phyloP scores from a whole-genome alignment of 2,113 vertebrate species.

The Upupa epops region DNA sequence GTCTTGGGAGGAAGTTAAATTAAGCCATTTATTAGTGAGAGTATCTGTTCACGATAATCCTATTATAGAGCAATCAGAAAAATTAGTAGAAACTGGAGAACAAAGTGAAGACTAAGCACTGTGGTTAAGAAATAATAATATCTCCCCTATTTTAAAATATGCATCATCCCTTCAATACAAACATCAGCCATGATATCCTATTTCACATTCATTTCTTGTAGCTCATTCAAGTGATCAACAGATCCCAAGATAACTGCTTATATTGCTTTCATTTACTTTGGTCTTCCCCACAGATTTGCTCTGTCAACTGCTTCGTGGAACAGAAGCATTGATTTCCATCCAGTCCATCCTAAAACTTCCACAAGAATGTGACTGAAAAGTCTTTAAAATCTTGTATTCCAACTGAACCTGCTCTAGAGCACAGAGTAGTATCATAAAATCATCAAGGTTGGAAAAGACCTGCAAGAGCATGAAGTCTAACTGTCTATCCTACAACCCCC shows the following conservation, averaged over 20 bases:
- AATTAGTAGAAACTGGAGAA: not conserved
- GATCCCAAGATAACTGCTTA: not conserved
- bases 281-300: not conserved
- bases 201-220: not conserved
- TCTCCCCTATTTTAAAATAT: fast-evolving
- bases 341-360: not conserved
- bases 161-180: not conserved
- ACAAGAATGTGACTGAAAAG: not conserved
- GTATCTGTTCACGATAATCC: not conserved
- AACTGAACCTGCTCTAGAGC: not conserved
- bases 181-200: not conserved
- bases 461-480: too few relatives aligned
- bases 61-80: not conserved
- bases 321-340: not conserved
- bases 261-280: not conserved
- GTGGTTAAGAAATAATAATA: not conserved
- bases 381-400: not conserved
- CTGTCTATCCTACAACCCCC: too few relatives aligned
- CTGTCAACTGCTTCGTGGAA: not conserved
- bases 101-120: not conserved
- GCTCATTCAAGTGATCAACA: not conserved
- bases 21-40: conserved; percentile 8
- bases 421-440: not conserved
- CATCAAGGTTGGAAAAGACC: too few relatives aligned
- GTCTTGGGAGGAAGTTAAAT: not conserved